A percentile compares a stretch with the other conserved stretches of the same genome.
These are phyloP conservation scores for Arothron firmamentum DNA, from an alignment of 2,113 vertebrate genomes.

Conservation along the genomic window DNA sequence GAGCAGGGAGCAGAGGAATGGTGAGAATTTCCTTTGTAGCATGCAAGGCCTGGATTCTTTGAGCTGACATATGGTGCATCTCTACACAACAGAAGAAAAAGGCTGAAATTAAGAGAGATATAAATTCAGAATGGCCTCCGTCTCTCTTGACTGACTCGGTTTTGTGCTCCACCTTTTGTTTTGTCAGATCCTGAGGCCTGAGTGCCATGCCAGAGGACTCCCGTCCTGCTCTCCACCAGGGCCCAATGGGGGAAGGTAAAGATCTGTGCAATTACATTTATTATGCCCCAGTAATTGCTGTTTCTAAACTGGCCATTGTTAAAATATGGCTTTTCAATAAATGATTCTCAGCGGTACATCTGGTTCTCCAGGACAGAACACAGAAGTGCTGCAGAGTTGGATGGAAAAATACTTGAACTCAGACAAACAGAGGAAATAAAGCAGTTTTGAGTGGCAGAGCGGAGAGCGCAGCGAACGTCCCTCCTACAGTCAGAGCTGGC, in stretches of 20 bases:
- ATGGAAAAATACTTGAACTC: slow-evolving; percentile 50
- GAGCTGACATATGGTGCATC: too few species aligned
- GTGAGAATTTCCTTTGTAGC: slow-evolving; percentile 57
- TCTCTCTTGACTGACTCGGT: slow-evolving; percentile 5
- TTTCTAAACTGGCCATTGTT: slow-evolving; percentile 17
- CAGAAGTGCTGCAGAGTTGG: slow-evolving; percentile 31
- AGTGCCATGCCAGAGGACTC: slow-evolving; percentile 78
- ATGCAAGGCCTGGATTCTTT: slow-evolving; percentile 31
- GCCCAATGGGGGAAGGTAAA: slow-evolving; percentile 80
- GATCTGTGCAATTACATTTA: slow-evolving; percentile 6
- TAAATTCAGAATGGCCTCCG: neutral
- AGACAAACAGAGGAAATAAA: slow-evolving; percentile 55
- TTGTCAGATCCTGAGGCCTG: slow-evolving; percentile 62
- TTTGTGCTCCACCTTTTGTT: slow-evolving; percentile 47
- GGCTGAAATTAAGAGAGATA: neutral
- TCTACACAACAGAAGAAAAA: slow-evolving; percentile 9
- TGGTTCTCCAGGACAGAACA: slow-evolving; percentile 22
- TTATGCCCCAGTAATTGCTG: slow-evolving; percentile 3
- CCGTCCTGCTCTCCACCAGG: slow-evolving; percentile 62
- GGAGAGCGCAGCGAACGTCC: slow-evolving; percentile 43
- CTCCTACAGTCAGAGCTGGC: slow-evolving; percentile 55
- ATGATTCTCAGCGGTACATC: slow-evolving; percentile 23
- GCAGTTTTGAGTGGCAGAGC: slow-evolving; percentile 38
- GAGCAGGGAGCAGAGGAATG: slow-evolving; percentile 60
- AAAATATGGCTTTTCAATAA: slow-evolving; percentile 18